Conservation (phyloP, 2,113 vertebrate genomes). For the Onychostruthus taczanowskii region DNA sequence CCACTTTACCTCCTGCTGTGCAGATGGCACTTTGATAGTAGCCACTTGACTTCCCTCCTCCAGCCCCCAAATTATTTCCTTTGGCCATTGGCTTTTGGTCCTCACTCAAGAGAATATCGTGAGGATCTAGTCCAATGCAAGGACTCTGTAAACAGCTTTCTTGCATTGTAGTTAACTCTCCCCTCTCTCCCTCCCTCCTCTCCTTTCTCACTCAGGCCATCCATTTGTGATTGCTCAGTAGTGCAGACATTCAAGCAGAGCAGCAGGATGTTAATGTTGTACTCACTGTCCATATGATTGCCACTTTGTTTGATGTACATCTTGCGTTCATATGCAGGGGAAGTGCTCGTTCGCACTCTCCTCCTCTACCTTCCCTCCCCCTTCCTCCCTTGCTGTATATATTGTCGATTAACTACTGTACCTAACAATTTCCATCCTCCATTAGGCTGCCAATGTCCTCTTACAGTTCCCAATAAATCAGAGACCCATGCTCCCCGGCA, state of each 20-base stretch:
- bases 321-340: background rate
- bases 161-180: background rate
- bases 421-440: conserved; percentile 12
- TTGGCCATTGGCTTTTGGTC: background rate
- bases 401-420: conserved; percentile 45
- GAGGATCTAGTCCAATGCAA: conserved; percentile 16
- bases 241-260: conserved; percentile 8
- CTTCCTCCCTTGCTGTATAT: conserved; percentile 37
- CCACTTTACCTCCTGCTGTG: background rate
- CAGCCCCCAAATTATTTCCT: background rate
- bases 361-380: background rate
- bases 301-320: conserved; percentile 48
- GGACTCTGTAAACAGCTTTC: background rate
- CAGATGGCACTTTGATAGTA: background rate
- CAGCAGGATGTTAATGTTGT: conserved; percentile 46
- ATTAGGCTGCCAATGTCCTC: background rate
- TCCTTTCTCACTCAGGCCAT: conserved; percentile 17
- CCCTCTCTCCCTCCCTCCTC: background rate
- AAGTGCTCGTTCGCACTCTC: background rate
- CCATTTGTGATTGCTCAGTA: conserved; percentile 23
- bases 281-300: background rate
- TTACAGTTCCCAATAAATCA: background rate
- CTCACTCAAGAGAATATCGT: background rate
- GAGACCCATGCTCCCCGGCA: background rate
- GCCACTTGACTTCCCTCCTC: background rate